These are phyloP conservation scores for Halocynthia roretzi DNA, from an alignment of 23 tunicate species.

Conservation along the genomic window DNA sequence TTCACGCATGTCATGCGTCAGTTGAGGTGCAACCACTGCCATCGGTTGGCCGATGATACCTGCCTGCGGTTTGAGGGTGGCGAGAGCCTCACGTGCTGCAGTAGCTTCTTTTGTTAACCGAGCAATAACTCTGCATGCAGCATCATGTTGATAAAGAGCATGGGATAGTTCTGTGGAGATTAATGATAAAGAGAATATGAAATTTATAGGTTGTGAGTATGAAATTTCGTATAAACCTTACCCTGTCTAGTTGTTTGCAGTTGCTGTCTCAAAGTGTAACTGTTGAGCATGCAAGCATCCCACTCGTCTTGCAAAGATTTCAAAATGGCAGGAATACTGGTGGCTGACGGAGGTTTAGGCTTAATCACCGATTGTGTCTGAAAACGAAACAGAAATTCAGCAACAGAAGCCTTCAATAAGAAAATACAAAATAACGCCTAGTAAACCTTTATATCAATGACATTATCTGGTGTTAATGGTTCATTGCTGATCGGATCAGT, in stretches of 20 bases:
- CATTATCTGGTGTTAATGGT: conserved; percentile 59
- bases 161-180: conserved; percentile 63
- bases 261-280: conserved; percentile 60
- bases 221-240: neutral
- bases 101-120: conserved; percentile 86
- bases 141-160: conserved; percentile 96
- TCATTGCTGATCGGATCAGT: conserved; percentile 74
- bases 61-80: conserved; percentile 86
- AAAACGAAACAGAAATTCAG: neutral
- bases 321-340: conserved; percentile 94
- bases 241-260: conserved; percentile 93
- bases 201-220: neutral
- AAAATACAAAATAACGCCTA: neutral
- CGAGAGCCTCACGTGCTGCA: conserved; percentile 95
- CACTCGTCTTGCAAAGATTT: conserved; percentile 96
- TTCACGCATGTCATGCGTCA: conserved; percentile 32
- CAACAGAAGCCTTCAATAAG: neutral
- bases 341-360: conserved; percentile 97
- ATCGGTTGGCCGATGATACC: conserved; percentile 17
- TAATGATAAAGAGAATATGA: too few relatives aligned
- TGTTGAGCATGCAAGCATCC: conserved; percentile 94
- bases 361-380: conserved; percentile 61
- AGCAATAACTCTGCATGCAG: conserved; percentile 97
- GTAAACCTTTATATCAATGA: conserved; percentile 53
- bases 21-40: conserved; percentile 17